Evolutionary conservation across 1,140 invertebrate genomes (phyloP).

Genomic region (Aphidius ervi): DNA sequence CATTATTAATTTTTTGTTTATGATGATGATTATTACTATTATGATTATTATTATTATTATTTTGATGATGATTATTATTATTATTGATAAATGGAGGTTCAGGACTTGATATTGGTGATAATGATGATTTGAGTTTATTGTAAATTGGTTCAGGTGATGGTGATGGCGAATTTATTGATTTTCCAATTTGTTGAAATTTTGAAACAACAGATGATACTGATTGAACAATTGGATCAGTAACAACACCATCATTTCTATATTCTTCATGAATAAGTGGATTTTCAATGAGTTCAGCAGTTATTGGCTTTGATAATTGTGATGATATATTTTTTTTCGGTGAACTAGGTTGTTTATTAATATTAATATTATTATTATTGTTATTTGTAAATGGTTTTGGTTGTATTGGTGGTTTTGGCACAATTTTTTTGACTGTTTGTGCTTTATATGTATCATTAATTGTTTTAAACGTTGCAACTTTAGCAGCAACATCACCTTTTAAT

Average conservation of each 20-base stretch:
- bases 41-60: neutral
- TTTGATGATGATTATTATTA: neutral
- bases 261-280: conserved; percentile 26
- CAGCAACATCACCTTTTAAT: conserved; percentile 62
- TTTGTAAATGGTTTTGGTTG: conserved; percentile 33
- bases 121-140: conserved; percentile 43
- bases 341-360: neutral
- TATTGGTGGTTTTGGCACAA: conserved; percentile 41
- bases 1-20: neutral
- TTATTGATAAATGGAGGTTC: conserved; percentile 28
- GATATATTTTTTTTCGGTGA: conserved; percentile 40
- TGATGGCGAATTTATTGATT: conserved; percentile 34
- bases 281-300: conserved; percentile 36
- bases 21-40: neutral
- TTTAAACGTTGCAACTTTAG: conserved; percentile 63
- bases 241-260: conserved; percentile 40
- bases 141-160: conserved; percentile 38
- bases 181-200: conserved; percentile 48
- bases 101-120: conserved; percentile 35
- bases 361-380: conserved; percentile 29
- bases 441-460: conserved; percentile 63
- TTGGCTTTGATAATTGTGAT: conserved; percentile 26
- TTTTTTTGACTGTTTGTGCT: conserved; percentile 50
- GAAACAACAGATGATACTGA: conserved; percentile 49
- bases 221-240: conserved; percentile 42